Conservation (phyloP, 2,113 vertebrate species). For the Planiliza haematocheilus region DNA sequence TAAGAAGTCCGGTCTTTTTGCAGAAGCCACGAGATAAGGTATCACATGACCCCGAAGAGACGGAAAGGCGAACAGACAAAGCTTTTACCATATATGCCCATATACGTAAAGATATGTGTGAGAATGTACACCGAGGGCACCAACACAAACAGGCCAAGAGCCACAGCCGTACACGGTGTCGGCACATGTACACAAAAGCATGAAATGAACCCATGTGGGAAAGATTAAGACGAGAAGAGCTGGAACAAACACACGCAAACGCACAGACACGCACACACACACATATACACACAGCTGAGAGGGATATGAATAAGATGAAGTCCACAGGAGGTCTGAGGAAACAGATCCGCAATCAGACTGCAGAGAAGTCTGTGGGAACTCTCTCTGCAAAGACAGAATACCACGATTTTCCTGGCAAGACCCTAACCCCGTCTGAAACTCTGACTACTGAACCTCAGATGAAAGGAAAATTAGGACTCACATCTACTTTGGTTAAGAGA, state of each 20-base stretch:
- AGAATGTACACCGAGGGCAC: constrained; percentile 10
- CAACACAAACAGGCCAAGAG: constrained; percentile 30
- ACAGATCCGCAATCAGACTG: constrained; percentile 58
- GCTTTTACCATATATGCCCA: constrained; percentile 6
- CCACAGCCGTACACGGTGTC: constrained; percentile 49
- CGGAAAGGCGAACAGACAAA: constrained; percentile 1
- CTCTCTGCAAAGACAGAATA: constrained; percentile 53
- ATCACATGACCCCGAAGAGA: constrained; percentile 8
- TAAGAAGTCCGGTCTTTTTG: background rate
- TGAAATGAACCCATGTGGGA: constrained; percentile 74
- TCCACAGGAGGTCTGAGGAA: constrained; percentile 68
- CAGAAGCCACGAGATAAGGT: constrained; percentile 20
- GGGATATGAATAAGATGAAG: constrained; percentile 62
- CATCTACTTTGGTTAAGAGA: background rate
- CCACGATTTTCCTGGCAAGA: constrained; percentile 67
- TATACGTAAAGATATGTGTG: constrained; percentile 13
- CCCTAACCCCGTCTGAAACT: constrained; percentile 46
- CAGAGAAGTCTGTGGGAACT: constrained; percentile 62
- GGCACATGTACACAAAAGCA: constrained; percentile 56
- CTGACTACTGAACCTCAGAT: constrained; percentile 44
- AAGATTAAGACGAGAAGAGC: constrained; percentile 61
- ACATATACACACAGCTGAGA: constrained; percentile 40
- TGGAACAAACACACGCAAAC: constrained; percentile 57
- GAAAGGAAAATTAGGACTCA: constrained; percentile 42
- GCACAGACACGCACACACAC: constrained; percentile 46